phyloP scores from a whole-genome alignment of 2,113 vertebrate genomes.

The cat (Felis catus) region F.catus_Fca126_mat1.0 CM031416.1:151254001-151254500 shows the following conservation, averaged over 20 bases:
- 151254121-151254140: background rate
- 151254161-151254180: background rate
- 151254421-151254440: conserved; percentile 87
- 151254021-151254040: background rate
- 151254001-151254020: background rate
- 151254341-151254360: background rate
- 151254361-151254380: conserved; percentile 89
- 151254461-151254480: conserved; percentile 80
- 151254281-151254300: accelerated
- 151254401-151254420: conserved; percentile 86
- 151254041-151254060: background rate
- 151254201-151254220: accelerated
- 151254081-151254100: accelerated
- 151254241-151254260: accelerated
- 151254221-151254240: too few relatives aligned
- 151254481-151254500: conserved; percentile 83
- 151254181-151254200: too few relatives aligned
- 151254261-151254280: accelerated
- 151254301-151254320: background rate
- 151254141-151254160: too few relatives aligned
- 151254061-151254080: background rate
- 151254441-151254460: conserved; percentile 80
- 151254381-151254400: conserved; percentile 87
- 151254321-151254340: background rate
- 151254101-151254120: accelerated